Evolutionary conservation across 2,797 vertebrate species (phyloP), one percentile per base, ranked within the genome.

Genomic region (Perodicticus potto): DNA sequence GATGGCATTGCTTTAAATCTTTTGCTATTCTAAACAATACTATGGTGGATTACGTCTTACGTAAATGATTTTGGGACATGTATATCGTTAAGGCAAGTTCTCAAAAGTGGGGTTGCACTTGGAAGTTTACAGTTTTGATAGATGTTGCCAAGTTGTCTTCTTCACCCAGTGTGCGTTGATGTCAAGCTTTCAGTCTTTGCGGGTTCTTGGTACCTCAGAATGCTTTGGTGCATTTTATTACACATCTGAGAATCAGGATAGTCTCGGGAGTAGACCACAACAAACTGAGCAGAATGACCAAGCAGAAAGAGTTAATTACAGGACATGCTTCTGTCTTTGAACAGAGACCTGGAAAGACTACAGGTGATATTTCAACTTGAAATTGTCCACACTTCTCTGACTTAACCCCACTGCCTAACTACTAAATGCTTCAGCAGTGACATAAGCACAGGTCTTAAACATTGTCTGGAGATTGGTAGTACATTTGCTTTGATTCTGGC

Each of bases 401-500:
- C 27, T 85, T 37, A 45, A 29, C 37, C n/a, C 11, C 70, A 74
- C 9, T 9, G 43, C 53, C 53, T 69, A 67, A 37, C 45, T 29
- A 40, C 37, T 86, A 9, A 86, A 72, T 40, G 25, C 84, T 87
- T 93, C 45, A 65, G 70, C 3, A 43, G 95, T 86, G 72, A 86
- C 55, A 25, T 13, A 53, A 61, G 55, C 63, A 27, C 5, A 34
- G 59, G 22, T 70, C 73, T 85, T 40, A 88, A 88, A 63, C 6
- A 16, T 37, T 76, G 61, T 73, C 83, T 95, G 5, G 37, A 95
- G 83, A 65, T 34, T 73, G 70, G 70, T 59, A 27, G 14, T 40
- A 55, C 34, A 65, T 72, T 89, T 70, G 65, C 53, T 89, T 95
- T 73, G 55, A 43, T 91, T 78, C 80, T 86, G 76, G 84, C 55